Evolutionary conservation across 2,113 vertebrate genomes (phyloP), one percentile per base, ranked within the genome.

Genomic region (Progne subis): DNA sequence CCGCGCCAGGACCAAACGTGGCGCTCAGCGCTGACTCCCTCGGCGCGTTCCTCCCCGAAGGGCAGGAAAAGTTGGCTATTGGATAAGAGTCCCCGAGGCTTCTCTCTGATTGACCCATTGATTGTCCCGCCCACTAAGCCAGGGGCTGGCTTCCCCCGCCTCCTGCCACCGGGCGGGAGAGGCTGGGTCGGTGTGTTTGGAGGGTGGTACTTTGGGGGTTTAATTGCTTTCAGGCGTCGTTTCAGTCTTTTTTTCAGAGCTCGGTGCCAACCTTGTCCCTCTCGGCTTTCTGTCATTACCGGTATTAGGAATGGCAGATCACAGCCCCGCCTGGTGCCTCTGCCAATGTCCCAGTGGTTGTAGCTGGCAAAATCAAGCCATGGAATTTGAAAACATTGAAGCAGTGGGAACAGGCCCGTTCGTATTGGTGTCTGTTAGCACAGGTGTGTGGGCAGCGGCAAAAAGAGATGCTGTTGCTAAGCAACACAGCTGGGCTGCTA

Each of bases 121-220:
- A 0, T 41, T 59, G 59, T 21, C 29, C 59, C 44, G 9, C 65
- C 74, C 23, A 2, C n/a, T 29, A 9, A 24, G 5, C 6, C 3
- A 0, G 6, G 3, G 11, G 12, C 3, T 13, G 20, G 7, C 3
- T 3, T 26, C 2, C 0, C 3, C 0, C 0, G 0, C 0, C 1
- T 6, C 9, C 14, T 8, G 0, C 1, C 2, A 34, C 37, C 37
- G 6, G 16, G 2, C 0, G 4, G 31, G 3, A 1, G 4, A 18
- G 28, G 15, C 3, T 46, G 29, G 5, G 10, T 25, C 5, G 2
- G 16, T n/a, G 34, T 16, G 4, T n/a, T 0, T 0, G 23, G 2
- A 3, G 18, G 3, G 28, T 4, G 19, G 0, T 7, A 0, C 0
- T 3, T 23, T 6, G 49, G 10, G 7, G 4, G 2, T 3, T 8